Conservation (phyloP, 2,113 vertebrate genomes). For the Microtus oregoni region DNA sequence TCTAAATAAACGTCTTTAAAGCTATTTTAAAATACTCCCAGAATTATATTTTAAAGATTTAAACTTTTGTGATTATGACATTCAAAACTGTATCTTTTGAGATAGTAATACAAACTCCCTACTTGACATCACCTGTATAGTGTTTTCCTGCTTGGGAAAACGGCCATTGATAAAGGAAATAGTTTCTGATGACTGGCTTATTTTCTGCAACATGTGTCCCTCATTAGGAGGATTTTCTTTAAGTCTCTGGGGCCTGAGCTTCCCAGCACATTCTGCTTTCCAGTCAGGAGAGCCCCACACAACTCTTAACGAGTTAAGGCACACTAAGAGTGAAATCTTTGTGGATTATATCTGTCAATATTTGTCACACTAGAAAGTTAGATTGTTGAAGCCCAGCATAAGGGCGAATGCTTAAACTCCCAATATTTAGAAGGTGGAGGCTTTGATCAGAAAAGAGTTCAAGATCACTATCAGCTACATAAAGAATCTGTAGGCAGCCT, state of each 20-base stretch:
- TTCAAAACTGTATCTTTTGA: not conserved
- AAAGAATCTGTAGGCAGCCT: not conserved
- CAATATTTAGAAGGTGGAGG: not conserved
- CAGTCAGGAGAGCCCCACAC: not conserved
- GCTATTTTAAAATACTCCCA: not conserved
- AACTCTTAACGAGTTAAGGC: not conserved
- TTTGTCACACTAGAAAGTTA: not conserved
- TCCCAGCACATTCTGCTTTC: constrained; percentile 19
- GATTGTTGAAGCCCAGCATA: not conserved
- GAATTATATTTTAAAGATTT: not conserved
- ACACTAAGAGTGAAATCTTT: not conserved
- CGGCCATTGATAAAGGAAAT: not conserved
- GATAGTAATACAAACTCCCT: not conserved
- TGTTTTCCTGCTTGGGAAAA: not conserved
- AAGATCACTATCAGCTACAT: not conserved
- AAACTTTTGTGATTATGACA: not conserved
- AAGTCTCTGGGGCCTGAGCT: not conserved
- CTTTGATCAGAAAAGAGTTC: not conserved
- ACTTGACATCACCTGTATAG: not conserved
- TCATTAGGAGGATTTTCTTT: not conserved
- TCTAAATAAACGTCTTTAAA: not conserved
- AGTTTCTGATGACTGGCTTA: not conserved
- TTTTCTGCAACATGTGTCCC: not conserved
- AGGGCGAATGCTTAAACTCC: not conserved
- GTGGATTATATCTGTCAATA: not conserved